A percentile compares a stretch with the other conserved stretches of the same genome.
phyloP scores from a whole-genome alignment of 2,888 invertebrate genomes.

The Acleris holmiana region DNA sequence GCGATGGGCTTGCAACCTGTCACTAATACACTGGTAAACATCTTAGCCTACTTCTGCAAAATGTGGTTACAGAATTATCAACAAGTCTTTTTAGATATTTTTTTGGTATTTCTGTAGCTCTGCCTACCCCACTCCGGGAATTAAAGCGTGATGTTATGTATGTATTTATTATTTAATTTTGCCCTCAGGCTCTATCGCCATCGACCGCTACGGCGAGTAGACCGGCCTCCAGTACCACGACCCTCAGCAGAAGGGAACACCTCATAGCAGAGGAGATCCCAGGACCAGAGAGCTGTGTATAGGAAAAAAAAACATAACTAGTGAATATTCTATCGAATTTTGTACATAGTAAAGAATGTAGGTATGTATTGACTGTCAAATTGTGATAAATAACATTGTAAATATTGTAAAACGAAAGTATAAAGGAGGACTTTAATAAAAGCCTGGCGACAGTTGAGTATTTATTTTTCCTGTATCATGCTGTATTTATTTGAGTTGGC shows the following conservation, averaged over 20 bases:
- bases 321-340: slow-evolving; percentile 47
- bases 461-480: slow-evolving; percentile 6
- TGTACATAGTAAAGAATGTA: slow-evolving; percentile 59
- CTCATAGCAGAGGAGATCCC: slow-evolving; percentile 80
- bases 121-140: too few species aligned
- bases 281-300: slow-evolving; percentile 81
- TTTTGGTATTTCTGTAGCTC: too few species aligned
- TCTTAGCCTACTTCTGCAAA: too few species aligned
- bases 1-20: too few species aligned
- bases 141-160: too few species aligned
- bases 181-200: slow-evolving; percentile 62
- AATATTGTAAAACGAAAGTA: slow-evolving; percentile 57
- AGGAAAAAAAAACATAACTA: slow-evolving; percentile 48
- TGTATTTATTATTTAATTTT: too few species aligned
- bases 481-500: too few species aligned
- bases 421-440: slow-evolving; percentile 50
- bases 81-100: too few species aligned
- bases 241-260: slow-evolving; percentile 75
- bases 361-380: slow-evolving; percentile 70
- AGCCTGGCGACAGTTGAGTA: slow-evolving; percentile 44
- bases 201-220: slow-evolving; percentile 59
- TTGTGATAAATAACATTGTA: slow-evolving; percentile 71
- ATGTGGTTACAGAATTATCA: too few species aligned
- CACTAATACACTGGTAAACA: too few species aligned
- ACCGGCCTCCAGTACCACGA: slow-evolving; percentile 60